Evolutionary conservation across 2,888 invertebrate genomes (phyloP).

Genomic region (Monochamus alternatus): DNA sequence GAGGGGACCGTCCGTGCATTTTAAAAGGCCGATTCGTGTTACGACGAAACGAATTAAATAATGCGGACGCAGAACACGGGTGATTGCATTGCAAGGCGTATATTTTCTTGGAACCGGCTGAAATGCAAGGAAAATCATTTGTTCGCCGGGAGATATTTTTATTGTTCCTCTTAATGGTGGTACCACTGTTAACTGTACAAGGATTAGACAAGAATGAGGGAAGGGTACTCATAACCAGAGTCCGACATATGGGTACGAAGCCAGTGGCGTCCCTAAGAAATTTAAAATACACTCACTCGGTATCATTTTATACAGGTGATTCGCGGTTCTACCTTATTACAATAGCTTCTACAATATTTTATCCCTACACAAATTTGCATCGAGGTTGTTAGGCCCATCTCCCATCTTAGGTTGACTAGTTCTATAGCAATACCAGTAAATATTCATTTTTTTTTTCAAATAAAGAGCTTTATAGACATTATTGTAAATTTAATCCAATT

Average conservation of each 20-base stretch:
- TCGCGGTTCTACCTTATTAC: too few species aligned
- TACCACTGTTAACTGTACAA: not conserved
- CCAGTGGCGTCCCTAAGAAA: too few species aligned
- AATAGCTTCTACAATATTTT: too few species aligned
- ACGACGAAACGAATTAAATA: conserved; percentile 51
- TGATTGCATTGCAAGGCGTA: conserved; percentile 38
- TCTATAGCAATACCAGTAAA: too few species aligned
- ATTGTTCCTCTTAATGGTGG: conserved; percentile 2
- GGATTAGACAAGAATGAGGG: not conserved
- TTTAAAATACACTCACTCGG: too few species aligned
- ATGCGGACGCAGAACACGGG: conserved; percentile 46
- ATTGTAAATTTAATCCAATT: too few species aligned
- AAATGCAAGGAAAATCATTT: conserved; percentile 21
- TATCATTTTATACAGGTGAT: too few species aligned
- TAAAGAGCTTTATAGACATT: too few species aligned
- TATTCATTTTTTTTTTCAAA: too few species aligned
- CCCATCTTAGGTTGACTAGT: too few species aligned
- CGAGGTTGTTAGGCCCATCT: too few species aligned
- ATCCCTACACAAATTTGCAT: too few species aligned
- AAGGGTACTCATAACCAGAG: not conserved
- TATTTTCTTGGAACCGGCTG: conserved; percentile 30
- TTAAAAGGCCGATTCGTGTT: conserved; percentile 53
- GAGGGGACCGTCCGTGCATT: conserved; percentile 52
- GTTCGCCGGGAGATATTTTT: conserved; percentile 23
- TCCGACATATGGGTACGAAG: not conserved